A percentile compares a stretch with the other conserved stretches of the same genome.
Conservation (phyloP, 1,140 invertebrate genomes). For the Danaus melanippus region DNA sequence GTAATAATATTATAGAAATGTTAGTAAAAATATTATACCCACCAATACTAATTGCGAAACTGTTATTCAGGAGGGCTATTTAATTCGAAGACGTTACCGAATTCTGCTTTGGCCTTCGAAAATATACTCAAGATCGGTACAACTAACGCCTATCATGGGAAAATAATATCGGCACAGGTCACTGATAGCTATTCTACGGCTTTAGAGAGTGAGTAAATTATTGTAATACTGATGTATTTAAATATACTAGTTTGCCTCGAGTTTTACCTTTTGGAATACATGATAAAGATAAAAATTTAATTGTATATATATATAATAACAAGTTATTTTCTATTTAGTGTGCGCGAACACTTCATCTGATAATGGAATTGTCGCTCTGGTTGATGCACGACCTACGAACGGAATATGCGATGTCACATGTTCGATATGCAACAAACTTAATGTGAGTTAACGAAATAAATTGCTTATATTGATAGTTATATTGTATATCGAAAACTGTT, state of each 20-base stretch:
- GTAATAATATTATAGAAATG: neutral
- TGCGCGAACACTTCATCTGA: slow-evolving; percentile 42
- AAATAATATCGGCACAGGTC: slow-evolving; percentile 32
- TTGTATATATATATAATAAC: neutral
- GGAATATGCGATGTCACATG: slow-evolving; percentile 55
- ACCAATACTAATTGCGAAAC: neutral
- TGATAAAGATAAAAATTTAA: too few species aligned
- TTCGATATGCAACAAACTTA: slow-evolving; percentile 48
- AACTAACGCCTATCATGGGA: slow-evolving; percentile 37
- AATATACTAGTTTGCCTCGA: too few species aligned
- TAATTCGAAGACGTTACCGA: slow-evolving; percentile 35
- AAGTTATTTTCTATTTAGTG: slow-evolving; percentile 26
- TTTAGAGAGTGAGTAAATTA: slow-evolving; percentile 44
- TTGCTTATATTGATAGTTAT: neutral
- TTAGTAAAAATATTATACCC: neutral
- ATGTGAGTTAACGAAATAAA: slow-evolving; percentile 35
- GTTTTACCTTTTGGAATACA: slow-evolving; percentile 3
- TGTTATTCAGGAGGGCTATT: slow-evolving; percentile 52
- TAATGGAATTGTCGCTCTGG: slow-evolving; percentile 42
- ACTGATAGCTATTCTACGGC: slow-evolving; percentile 49
- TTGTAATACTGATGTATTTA: too few species aligned
- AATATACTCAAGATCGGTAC: slow-evolving; percentile 32
- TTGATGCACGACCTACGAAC: slow-evolving; percentile 50
- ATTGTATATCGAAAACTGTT: too few species aligned
- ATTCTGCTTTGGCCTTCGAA: slow-evolving; percentile 38